These are phyloP conservation scores for Tarsius wallacei DNA, from an alignment of 2,797 vertebrate species.

Conservation along the genomic window DNA sequence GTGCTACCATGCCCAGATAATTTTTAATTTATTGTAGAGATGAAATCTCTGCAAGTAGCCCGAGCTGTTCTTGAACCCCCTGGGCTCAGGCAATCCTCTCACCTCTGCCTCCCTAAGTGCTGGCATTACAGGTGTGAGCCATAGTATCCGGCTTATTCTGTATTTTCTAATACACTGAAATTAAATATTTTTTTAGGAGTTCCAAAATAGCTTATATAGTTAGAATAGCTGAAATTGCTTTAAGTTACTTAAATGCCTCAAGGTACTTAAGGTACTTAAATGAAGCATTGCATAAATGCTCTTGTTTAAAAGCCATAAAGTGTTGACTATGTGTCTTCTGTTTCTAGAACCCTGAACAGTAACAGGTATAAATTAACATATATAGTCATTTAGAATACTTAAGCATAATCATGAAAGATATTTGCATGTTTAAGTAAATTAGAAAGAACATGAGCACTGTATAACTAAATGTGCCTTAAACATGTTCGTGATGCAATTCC, in stretches of 20 bases:
- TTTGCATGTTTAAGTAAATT: not conserved
- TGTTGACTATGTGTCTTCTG: not conserved
- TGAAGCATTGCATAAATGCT: not conserved
- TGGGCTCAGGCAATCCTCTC: too few species aligned
- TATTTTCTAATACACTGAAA: constrained; percentile 53
- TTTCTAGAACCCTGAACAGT: not conserved
- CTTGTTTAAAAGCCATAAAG: constrained; percentile 3
- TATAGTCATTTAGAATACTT: not conserved
- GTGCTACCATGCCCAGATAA: too few species aligned
- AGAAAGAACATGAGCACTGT: not conserved
- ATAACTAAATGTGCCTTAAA: constrained; percentile 12
- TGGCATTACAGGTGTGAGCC: too few species aligned
- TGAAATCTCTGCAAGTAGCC: too few species aligned
- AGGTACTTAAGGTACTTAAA: constrained; percentile 37
- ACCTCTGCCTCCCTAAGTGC: too few species aligned
- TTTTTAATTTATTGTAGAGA: too few species aligned
- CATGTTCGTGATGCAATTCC: not conserved
- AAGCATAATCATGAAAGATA: not conserved
- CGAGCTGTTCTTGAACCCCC: too few species aligned
- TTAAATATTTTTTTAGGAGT: not conserved
- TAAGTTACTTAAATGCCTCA: not conserved
- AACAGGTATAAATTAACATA: constrained; percentile 25
- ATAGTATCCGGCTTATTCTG: not conserved
- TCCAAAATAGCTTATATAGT: constrained; percentile 2
- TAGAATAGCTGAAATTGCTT: constrained; percentile 49